phyloP scores from a whole-genome alignment of 2,888 invertebrate genomes.

The Cantharis flavilabris region DNA sequence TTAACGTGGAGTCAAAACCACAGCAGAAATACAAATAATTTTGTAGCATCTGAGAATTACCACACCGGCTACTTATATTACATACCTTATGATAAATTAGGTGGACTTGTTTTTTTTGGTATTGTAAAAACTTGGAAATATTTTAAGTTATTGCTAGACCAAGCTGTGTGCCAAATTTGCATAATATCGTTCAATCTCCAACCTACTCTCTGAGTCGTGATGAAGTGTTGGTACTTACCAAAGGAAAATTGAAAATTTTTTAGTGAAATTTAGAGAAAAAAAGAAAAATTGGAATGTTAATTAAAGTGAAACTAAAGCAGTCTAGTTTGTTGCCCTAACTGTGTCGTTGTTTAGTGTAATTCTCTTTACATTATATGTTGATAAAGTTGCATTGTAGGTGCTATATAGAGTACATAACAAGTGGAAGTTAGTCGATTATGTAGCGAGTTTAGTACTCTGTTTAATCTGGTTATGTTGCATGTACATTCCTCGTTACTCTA shows the following conservation, averaged over 20 bases:
- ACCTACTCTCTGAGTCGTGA: not conserved
- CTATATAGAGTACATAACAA: not conserved
- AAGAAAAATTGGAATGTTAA: not conserved
- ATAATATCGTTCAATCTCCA: not conserved
- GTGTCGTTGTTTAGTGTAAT: not conserved
- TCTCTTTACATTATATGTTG: not conserved
- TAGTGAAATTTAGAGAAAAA: not conserved
- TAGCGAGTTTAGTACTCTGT: conserved; percentile 23
- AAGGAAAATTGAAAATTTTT: not conserved
- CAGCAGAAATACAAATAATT: no score
- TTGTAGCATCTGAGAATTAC: no score
- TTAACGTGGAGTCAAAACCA: no score
- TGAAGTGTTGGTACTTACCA: not conserved
- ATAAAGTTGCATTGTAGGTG: conserved; percentile 15
- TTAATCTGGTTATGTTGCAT: conserved; percentile 25
- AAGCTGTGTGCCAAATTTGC: not conserved
- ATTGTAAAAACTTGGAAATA: not conserved
- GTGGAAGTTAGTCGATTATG: conserved; percentile 23
- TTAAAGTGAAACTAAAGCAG: not conserved
- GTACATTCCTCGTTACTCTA: conserved; percentile 25
- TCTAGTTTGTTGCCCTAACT: not conserved
- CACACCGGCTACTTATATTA: no score
- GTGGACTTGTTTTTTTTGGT: no score
- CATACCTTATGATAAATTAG: no score
- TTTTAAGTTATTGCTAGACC: no score